These are phyloP conservation scores for Lycocorax pyrrhopterus DNA, from an alignment of 2,113 vertebrate species.

Conservation along the genomic window DNA sequence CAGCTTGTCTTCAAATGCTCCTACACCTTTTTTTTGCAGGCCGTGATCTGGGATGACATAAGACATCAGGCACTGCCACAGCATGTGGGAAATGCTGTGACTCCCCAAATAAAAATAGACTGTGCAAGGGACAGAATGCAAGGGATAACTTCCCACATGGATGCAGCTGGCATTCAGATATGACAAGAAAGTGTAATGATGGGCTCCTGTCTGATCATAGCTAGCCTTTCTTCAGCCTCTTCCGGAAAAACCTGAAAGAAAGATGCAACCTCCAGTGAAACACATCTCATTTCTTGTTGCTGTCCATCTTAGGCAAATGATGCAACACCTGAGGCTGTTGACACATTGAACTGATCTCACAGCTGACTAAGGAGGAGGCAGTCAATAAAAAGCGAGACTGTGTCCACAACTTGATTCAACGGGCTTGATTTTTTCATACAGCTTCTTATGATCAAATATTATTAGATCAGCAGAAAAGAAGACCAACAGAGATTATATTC, in stretches of 20 bases:
- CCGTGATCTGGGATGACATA: not conserved
- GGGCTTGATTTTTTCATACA: not conserved
- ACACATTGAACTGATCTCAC: not conserved
- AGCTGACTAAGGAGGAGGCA: not conserved
- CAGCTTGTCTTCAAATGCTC: not conserved
- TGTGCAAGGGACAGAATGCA: not conserved
- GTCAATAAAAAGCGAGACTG: not conserved
- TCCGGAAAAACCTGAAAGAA: not conserved
- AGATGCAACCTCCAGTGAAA: not conserved
- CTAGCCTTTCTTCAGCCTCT: not conserved
- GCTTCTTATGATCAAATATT: not conserved
- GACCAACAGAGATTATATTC: not conserved
- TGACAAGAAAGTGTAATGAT: not conserved
- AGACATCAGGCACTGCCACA: not conserved
- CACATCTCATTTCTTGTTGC: not conserved
- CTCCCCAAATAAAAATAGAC: not conserved
- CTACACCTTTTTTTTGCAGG: not conserved
- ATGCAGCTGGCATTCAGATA: fast-evolving
- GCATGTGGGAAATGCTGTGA: not conserved
- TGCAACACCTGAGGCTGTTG: not conserved
- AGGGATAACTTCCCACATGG: fast-evolving
- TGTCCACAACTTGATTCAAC: fast-evolving
- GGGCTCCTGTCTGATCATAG: not conserved
- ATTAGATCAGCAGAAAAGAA: not conserved
- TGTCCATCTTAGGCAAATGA: not conserved